Conservation (phyloP, 1,140 invertebrate genomes). For the Drosophila dunni region DNA sequence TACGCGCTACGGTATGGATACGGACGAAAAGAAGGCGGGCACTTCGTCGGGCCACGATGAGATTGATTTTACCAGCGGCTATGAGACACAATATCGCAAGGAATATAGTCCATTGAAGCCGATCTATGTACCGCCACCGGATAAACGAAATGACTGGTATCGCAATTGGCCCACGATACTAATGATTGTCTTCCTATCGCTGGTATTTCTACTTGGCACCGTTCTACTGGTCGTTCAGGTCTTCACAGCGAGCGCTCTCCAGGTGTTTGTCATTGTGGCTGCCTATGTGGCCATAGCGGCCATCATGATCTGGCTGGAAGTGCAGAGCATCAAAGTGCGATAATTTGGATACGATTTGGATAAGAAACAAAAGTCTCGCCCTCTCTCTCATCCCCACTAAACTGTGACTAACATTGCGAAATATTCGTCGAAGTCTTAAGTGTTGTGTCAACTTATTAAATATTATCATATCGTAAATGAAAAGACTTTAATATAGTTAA, state of each 20-base stretch:
- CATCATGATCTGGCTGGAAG: constrained; percentile 68
- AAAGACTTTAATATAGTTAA: constrained; percentile 34
- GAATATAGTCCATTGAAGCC: constrained; percentile 71
- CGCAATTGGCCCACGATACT: constrained; percentile 62
- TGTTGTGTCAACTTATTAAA: constrained; percentile 62
- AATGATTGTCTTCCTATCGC: constrained; percentile 58
- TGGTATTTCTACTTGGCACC: constrained; percentile 64
- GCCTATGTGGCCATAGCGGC: constrained; percentile 62
- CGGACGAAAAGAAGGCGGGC: constrained; percentile 54
- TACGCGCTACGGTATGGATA: constrained; percentile 66
- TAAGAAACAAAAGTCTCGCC: neutral
- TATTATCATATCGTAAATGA: constrained; percentile 34
- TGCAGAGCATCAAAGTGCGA: constrained; percentile 70
- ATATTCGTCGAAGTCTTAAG: constrained; percentile 42
- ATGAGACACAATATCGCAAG: constrained; percentile 74
- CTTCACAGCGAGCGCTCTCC: constrained; percentile 60
- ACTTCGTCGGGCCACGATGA: constrained; percentile 58
- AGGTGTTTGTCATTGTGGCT: constrained; percentile 58
- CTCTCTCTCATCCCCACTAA: neutral
- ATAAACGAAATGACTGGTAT: constrained; percentile 65
- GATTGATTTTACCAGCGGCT: constrained; percentile 78
- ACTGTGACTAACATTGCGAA: constrained; percentile 44
- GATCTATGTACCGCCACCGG: constrained; percentile 61
- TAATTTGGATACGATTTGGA: constrained; percentile 30
- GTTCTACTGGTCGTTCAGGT: constrained; percentile 59